phyloP scores from a whole-genome alignment of 2,113 vertebrate species.

The Crotalus tigris region DNA sequence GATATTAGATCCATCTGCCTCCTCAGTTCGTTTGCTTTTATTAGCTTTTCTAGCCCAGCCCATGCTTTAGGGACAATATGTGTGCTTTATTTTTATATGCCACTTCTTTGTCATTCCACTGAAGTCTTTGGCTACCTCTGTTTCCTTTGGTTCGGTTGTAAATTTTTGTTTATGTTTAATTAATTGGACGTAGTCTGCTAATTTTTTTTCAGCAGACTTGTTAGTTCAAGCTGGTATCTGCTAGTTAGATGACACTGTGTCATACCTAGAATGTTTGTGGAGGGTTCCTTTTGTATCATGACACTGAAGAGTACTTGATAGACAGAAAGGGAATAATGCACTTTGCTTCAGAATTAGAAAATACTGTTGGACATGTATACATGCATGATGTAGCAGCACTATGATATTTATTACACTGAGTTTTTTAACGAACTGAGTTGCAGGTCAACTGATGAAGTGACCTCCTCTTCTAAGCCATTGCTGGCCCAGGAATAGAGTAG shows the following conservation, averaged over 20 bases:
- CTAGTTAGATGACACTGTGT: slow-evolving; percentile 63
- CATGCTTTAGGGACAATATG: slow-evolving; percentile 59
- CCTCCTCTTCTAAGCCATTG: slow-evolving; percentile 66
- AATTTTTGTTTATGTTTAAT: slow-evolving; percentile 48
- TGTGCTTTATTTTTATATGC: slow-evolving; percentile 64
- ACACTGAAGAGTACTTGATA: slow-evolving; percentile 72
- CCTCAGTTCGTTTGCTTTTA: slow-evolving; percentile 73
- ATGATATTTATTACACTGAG: slow-evolving; percentile 83
- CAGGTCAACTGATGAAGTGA: slow-evolving; percentile 69
- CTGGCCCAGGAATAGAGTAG: slow-evolving; percentile 67
- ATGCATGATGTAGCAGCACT: slow-evolving; percentile 81
- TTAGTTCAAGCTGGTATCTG: slow-evolving; percentile 49
- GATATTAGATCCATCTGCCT: slow-evolving; percentile 83
- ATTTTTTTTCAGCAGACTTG: slow-evolving; percentile 52
- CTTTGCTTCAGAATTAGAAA: slow-evolving; percentile 84
- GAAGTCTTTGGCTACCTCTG: slow-evolving; percentile 89
- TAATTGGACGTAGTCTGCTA: slow-evolving; percentile 63
- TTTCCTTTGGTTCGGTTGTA: slow-evolving; percentile 56
- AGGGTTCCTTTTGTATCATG: slow-evolving; percentile 64
- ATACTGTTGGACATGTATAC: slow-evolving; percentile 78
- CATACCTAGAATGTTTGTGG: slow-evolving; percentile 55
- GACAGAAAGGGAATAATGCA: slow-evolving; percentile 75
- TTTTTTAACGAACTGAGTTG: slow-evolving; percentile 75
- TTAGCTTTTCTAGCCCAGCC: slow-evolving; percentile 54
- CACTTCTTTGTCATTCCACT: slow-evolving; percentile 81